phyloP scores from a whole-genome alignment of 1,140 invertebrate genomes.

The Leptestheria dahalacensis region DNA sequence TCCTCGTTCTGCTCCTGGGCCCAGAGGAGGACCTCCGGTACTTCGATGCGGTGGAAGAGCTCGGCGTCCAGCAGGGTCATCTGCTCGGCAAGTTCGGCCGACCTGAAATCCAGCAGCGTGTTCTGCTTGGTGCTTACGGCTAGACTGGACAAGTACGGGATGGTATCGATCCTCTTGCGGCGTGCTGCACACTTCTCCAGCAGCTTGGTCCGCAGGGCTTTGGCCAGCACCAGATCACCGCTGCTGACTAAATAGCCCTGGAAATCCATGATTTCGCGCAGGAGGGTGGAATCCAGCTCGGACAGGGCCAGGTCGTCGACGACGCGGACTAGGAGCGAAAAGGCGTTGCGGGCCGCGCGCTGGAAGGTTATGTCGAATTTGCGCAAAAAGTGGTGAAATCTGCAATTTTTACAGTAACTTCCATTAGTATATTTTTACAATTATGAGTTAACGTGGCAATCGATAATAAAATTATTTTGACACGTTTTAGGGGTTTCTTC shows the following conservation, averaged over 20 bases:
- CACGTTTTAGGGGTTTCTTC: no score
- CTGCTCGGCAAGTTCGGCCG: constrained; percentile 84
- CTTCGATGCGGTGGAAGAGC: constrained; percentile 90
- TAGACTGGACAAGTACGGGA: constrained; percentile 20
- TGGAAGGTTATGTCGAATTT: constrained; percentile 52
- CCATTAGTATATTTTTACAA: no score
- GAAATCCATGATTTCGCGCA: constrained; percentile 71
- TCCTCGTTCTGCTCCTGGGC: constrained; percentile 94
- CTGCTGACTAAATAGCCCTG: constrained; percentile 71
- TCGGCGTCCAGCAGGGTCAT: constrained; percentile 95
- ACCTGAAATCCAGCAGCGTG: constrained; percentile 80
- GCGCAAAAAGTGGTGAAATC: constrained; percentile 26
- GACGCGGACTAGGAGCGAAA: constrained; percentile 75
- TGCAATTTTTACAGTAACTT: no score
- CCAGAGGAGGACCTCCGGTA: constrained; percentile 92
- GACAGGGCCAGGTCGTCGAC: constrained; percentile 86
- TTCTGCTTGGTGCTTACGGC: constrained; percentile 30
- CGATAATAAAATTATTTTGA: no score
- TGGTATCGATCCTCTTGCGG: constrained; percentile 32
- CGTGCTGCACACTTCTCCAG: constrained; percentile 61
- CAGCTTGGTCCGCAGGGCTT: constrained; percentile 72
- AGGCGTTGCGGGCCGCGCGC: constrained; percentile 66
- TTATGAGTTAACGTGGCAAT: no score
- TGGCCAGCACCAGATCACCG: constrained; percentile 70
- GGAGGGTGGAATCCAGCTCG: constrained; percentile 58